Conservation (phyloP, 2,888 invertebrate genomes). For the Encarsia formosa region DNA sequence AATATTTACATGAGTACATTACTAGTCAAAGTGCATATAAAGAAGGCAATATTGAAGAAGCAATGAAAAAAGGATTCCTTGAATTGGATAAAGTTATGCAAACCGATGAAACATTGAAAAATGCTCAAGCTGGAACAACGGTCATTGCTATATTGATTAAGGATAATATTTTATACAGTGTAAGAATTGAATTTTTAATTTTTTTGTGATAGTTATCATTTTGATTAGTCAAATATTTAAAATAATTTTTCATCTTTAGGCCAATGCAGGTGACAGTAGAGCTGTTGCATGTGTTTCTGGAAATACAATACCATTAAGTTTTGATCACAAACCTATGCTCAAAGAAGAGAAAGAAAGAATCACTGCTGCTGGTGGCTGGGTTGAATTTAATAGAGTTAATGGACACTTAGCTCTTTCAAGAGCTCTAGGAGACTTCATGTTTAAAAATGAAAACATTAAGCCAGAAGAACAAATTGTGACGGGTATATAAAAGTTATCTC, state of each 20-base stretch:
- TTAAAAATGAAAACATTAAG: conserved; percentile 77
- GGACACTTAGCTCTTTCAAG: conserved; percentile 94
- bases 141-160: conserved; percentile 84
- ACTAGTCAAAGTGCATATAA: conserved; percentile 77
- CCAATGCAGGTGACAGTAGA: conserved; percentile 95
- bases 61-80: conserved; percentile 82
- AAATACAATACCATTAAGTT: conserved; percentile 64
- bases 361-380: conserved; percentile 93
- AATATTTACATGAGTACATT: conserved; percentile 90
- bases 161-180: conserved; percentile 81
- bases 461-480: conserved; percentile 96
- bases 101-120: conserved; percentile 79
- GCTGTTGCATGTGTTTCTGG: conserved; percentile 88
- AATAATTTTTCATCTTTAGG: conserved; percentile 50
- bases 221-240: conserved; percentile 1
- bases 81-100: conserved; percentile 92
- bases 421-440: conserved; percentile 95
- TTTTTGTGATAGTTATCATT: no score
- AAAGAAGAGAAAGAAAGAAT: conserved; percentile 84
- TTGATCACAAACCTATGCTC: conserved; percentile 95
- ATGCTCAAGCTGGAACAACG: conserved; percentile 93
- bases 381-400: conserved; percentile 96
- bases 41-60: conserved; percentile 77
- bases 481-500: no score
- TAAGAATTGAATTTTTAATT: conserved; percentile 48